A percentile compares a stretch with the other conserved stretches of the same genome.
Conservation (phyloP, 2,888 invertebrate genomes). For the Amiota communis region DNA sequence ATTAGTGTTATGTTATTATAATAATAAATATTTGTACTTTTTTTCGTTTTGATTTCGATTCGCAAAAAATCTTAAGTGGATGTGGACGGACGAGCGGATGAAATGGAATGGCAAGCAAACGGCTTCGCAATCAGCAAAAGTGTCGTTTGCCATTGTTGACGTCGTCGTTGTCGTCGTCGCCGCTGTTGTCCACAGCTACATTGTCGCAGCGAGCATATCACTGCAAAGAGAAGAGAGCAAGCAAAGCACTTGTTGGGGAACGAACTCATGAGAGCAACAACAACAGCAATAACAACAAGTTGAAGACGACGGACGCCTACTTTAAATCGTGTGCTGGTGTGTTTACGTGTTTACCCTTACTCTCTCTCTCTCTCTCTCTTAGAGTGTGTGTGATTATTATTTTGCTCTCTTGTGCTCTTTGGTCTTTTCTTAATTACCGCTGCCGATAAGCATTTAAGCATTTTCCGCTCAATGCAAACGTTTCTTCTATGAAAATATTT, state of each 20-base stretch:
- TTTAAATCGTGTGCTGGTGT: background rate
- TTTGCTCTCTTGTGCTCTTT: conserved; percentile 21
- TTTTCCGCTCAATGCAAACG: conserved; percentile 44
- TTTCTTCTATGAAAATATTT: conserved; percentile 49
- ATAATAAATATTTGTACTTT: conserved; percentile 32
- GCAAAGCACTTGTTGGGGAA: background rate
- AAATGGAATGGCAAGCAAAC: conserved; percentile 61
- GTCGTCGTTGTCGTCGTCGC: background rate
- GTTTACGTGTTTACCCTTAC: conserved; percentile 37
- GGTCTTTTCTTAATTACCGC: conserved; percentile 28
- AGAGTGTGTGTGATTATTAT: conserved; percentile 32
- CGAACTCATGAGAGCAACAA: background rate
- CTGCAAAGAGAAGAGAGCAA: background rate
- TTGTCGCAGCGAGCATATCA: background rate
- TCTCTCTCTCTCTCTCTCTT: conserved; percentile 21
- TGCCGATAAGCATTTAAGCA: conserved; percentile 33
- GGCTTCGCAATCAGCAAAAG: conserved; percentile 50
- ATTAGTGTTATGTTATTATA: conserved; percentile 4
- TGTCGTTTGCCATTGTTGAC: background rate
- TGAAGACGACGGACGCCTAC: conserved; percentile 11
- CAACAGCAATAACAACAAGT: too few relatives aligned
- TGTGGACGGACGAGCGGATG: conserved; percentile 68
- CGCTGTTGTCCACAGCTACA: background rate
- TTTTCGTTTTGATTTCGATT: conserved; percentile 44
- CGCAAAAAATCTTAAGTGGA: conserved; percentile 57